Conservation (phyloP, 2,888 invertebrate genomes). For the Coelogynopora nodosa region DNA sequence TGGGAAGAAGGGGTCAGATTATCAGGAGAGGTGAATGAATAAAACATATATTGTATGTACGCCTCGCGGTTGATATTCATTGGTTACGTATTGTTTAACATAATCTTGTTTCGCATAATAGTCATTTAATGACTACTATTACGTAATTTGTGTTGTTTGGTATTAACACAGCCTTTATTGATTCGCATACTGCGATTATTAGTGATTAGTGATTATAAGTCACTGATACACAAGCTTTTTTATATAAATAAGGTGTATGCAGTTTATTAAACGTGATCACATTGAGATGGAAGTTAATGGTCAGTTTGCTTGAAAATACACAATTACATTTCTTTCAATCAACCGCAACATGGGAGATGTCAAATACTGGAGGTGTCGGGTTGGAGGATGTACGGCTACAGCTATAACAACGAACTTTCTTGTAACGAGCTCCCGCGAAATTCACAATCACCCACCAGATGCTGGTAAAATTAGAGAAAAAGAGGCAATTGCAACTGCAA, state of each 20-base stretch:
- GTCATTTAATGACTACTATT: neutral
- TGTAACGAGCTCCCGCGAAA: conserved; percentile 16
- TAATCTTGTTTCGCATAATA: neutral
- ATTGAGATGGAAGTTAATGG: neutral
- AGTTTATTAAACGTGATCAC: neutral
- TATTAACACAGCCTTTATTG: neutral
- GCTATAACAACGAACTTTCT: conserved; percentile 28
- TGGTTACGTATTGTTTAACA: neutral
- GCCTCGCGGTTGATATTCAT: too few relatives aligned
- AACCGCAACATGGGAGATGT: conserved; percentile 24
- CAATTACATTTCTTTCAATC: conserved; percentile 19
- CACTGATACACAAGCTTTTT: neutral
- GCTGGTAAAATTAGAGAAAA: conserved; percentile 23
- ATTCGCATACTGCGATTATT: neutral
- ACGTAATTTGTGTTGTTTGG: neutral
- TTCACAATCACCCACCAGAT: conserved; percentile 27
- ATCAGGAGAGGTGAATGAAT: too few relatives aligned
- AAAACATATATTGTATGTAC: too few relatives aligned
- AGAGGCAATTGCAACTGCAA: neutral
- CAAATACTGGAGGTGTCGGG: conserved; percentile 27
- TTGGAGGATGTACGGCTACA: conserved; percentile 24
- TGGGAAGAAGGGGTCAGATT: too few relatives aligned
- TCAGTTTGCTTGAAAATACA: conserved; percentile 27
- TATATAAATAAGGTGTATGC: neutral
- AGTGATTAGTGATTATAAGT: neutral